phyloP scores from a whole-genome alignment of 1,140 invertebrate species.

The Anagrus nilaparvatae region DNA sequence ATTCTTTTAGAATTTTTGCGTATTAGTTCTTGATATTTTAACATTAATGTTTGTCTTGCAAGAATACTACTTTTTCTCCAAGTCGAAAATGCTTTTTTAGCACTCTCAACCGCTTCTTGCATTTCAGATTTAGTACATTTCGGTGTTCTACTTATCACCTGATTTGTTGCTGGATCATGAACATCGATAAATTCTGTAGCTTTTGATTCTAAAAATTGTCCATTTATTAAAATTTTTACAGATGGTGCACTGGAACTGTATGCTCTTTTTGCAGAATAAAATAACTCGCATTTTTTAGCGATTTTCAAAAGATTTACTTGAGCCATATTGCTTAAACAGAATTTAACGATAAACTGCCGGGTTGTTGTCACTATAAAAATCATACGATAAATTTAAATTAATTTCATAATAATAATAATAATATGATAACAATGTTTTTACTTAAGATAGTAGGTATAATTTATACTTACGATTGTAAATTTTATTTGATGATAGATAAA shows the following conservation, averaged over 20 bases:
- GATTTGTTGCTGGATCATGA: constrained; percentile 86
- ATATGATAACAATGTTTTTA: too few species aligned
- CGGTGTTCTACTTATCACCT: constrained; percentile 75
- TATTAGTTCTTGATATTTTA: constrained; percentile 76
- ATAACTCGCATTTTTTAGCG: too few species aligned
- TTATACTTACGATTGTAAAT: too few species aligned
- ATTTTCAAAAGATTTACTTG: too few species aligned
- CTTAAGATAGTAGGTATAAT: too few species aligned
- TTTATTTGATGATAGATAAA: too few species aligned
- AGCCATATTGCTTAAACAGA: too few species aligned
- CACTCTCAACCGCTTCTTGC: constrained; percentile 77
- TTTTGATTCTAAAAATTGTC: constrained; percentile 86
- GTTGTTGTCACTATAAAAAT: too few species aligned
- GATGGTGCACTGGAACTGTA: constrained; percentile 46
- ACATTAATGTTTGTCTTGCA: constrained; percentile 91
- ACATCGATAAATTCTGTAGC: constrained; percentile 88
- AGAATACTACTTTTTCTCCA: constrained; percentile 93
- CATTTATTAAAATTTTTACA: constrained; percentile 92
- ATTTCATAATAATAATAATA: too few species aligned
- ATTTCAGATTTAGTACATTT: constrained; percentile 86
- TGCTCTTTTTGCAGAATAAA: constrained; percentile 21
- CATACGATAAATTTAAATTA: too few species aligned
- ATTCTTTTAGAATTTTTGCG: constrained; percentile 73
- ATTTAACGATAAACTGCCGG: too few species aligned
- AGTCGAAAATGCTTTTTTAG: constrained; percentile 69